Percentiles rank a stretch among this genome's conserved stretches.
Evolutionary conservation across 1,140 invertebrate species (phyloP).

Genomic region (Pemphigus obesinymphae): DNA sequence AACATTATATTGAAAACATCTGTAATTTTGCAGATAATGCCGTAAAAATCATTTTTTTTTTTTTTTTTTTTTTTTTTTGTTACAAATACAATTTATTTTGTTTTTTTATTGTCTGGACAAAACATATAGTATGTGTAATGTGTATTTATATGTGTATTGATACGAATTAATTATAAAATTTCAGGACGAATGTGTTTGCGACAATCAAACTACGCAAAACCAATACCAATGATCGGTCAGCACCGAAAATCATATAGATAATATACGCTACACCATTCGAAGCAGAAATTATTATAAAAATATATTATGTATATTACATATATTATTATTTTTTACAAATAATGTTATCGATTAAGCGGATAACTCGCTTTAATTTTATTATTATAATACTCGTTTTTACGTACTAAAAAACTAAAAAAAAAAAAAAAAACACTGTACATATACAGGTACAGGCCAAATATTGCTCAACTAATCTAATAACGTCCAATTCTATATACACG

Average conservation of each 20-base stretch:
- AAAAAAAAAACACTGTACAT: not conserved
- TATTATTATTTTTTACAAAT: not conserved
- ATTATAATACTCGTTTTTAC: not conserved
- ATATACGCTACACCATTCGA: not conserved
- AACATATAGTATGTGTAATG: too few relatives aligned
- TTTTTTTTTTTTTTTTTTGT: too few relatives aligned
- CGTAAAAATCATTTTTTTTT: too few relatives aligned
- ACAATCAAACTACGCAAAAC: slow-evolving; percentile 81
- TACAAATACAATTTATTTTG: too few relatives aligned
- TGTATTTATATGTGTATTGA: too few relatives aligned
- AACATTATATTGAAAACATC: too few relatives aligned
- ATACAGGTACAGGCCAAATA: not conserved
- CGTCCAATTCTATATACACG: not conserved
- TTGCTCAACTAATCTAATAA: slow-evolving; percentile 21
- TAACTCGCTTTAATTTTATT: not conserved
- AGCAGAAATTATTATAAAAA: not conserved
- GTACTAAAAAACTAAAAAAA: not conserved
- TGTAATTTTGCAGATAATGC: too few relatives aligned
- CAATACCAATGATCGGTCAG: slow-evolving; percentile 77
- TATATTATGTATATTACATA: not conserved
- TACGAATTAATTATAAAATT: too few relatives aligned
- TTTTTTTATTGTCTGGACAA: too few relatives aligned
- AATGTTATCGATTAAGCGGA: not conserved
- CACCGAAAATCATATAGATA: slow-evolving; percentile 59
- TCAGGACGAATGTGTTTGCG: slow-evolving; percentile 76